Evolutionary conservation across 2,113 vertebrate species (phyloP).

Genomic region (Ictalurus furcatus): DNA sequence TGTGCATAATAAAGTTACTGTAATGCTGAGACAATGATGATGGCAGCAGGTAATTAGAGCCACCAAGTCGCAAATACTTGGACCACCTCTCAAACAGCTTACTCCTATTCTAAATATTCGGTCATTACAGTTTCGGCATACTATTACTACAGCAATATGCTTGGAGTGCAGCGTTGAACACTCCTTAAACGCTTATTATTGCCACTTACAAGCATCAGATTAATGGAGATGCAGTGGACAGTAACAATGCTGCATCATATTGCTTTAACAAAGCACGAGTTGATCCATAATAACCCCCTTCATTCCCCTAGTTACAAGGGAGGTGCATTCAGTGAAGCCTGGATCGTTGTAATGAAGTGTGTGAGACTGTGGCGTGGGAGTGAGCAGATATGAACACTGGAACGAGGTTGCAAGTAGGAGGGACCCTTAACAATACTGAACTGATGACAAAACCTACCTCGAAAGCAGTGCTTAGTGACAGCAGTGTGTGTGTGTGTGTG

Average conservation of each 20-base stretch:
- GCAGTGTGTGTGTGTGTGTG: conserved; percentile 1
- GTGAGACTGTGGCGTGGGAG: conserved; percentile 21
- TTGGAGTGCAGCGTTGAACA: neutral
- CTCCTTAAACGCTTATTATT: neutral
- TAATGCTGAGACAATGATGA: neutral
- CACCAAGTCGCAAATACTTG: neutral
- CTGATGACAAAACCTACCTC: conserved; percentile 27
- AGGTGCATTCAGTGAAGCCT: conserved; percentile 13
- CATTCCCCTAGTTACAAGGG: conserved; percentile 5
- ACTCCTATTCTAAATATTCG: too few relatives aligned
- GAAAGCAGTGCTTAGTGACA: neutral
- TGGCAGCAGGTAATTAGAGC: neutral
- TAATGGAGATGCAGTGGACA: neutral
- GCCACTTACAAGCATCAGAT: conserved; percentile 3
- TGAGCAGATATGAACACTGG: conserved; percentile 25
- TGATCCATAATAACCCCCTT: conserved; percentile 15
- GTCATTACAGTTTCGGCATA: neutral
- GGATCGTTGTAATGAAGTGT: conserved; percentile 24
- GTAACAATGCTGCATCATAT: neutral
- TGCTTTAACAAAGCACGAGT: neutral
- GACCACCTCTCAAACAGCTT: neutral
- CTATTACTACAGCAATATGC: neutral
- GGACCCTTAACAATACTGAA: conserved; percentile 27
- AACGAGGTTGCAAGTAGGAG: conserved; percentile 39
- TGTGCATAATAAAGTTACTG: neutral